These are phyloP conservation scores for Xenus cinereus DNA, from an alignment of 2,113 vertebrate species.

Conservation along the genomic window DNA sequence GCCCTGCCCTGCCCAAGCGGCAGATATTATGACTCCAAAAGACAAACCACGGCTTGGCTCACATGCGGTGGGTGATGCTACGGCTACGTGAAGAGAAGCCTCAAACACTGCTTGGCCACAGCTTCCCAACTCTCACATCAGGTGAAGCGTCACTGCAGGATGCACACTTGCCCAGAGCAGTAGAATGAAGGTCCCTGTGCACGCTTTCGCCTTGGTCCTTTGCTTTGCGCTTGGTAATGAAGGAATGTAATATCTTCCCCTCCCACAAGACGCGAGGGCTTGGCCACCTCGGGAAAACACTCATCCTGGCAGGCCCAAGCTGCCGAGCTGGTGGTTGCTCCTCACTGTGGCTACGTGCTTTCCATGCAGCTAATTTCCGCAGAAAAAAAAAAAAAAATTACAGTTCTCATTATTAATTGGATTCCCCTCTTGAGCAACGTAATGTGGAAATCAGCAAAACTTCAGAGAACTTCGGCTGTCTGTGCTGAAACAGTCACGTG, in stretches of 20 bases:
- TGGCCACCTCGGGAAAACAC: background rate
- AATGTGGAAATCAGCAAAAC: background rate
- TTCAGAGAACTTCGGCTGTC: background rate
- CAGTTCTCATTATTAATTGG: background rate
- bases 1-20: slow-evolving; percentile 15
- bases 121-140: background rate
- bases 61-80: background rate
- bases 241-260: background rate
- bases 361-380: background rate
- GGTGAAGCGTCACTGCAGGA: background rate
- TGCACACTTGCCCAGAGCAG: background rate
- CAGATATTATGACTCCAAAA: background rate
- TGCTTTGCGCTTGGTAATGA: background rate
- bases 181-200: background rate
- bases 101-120: background rate
- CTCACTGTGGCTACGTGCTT: background rate
- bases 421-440: background rate
- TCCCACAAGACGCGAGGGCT: background rate
- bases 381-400: background rate
- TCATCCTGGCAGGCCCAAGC: background rate
- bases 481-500: background rate
- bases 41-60: background rate
- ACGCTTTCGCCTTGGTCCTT: background rate
- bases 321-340: background rate
- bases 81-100: slow-evolving; percentile 2